Conservation (phyloP, 1,140 invertebrate genomes). For the Contarinia nasturtii region DNA sequence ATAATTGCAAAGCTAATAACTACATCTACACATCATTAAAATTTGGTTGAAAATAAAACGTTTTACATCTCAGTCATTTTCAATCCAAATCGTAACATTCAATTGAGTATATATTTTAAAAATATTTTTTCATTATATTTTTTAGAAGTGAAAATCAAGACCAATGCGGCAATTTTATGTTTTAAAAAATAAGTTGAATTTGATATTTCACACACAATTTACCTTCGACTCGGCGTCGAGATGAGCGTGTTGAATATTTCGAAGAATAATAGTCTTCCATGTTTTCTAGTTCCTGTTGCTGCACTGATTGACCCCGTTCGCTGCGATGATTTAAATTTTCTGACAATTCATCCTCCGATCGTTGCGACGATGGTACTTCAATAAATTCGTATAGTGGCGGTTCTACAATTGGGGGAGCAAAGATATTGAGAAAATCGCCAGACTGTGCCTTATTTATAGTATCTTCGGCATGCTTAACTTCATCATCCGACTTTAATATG, state of each 20-base stretch:
- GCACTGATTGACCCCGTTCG: conserved; percentile 15
- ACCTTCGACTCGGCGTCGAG: conserved; percentile 15
- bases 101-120: too few relatives aligned
- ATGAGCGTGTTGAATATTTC: conserved; percentile 12
- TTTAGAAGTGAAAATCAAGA: conserved; percentile 5
- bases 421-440: conserved; percentile 22
- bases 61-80: too few relatives aligned
- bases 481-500: conserved; percentile 18
- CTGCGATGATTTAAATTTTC: conserved; percentile 19
- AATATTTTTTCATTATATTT: background rate
- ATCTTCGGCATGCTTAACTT: conserved; percentile 22
- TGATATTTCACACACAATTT: conserved; percentile 3
- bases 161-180: too few relatives aligned
- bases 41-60: too few relatives aligned
- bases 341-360: conserved; percentile 11
- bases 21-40: too few relatives aligned
- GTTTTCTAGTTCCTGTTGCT: conserved; percentile 13
- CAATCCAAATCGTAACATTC: too few relatives aligned
- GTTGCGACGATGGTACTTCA: conserved; percentile 14
- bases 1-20: too few relatives aligned
- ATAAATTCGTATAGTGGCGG: conserved; percentile 21
- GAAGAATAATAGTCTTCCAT: conserved; percentile 22
- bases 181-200: background rate
- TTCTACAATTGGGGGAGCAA: conserved; percentile 18
- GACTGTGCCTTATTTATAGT: conserved; percentile 22